Percentiles rank a stretch among this genome's conserved stretches.
Conservation (phyloP, 2,797 vertebrate genomes). For the Gastrophryne carolinensis region DNA sequence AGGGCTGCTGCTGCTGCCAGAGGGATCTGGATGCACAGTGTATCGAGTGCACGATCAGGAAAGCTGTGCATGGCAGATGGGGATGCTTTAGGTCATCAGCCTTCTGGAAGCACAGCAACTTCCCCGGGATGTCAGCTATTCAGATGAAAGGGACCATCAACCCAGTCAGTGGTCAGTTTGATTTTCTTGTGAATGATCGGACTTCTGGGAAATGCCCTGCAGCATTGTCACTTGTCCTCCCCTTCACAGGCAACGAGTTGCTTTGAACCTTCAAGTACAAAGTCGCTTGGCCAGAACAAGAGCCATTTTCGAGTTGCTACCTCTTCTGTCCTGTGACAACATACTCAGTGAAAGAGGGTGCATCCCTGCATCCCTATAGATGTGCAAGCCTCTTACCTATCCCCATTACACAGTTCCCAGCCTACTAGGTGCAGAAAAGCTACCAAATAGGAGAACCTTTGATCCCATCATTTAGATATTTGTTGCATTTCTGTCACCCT, state of each 20-base stretch:
- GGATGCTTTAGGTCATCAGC: slow-evolving; percentile 39
- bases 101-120: slow-evolving; percentile 44
- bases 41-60: slow-evolving; percentile 14
- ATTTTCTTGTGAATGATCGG: slow-evolving; percentile 30
- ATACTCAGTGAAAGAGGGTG: neutral
- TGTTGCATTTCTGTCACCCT: no score
- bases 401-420: neutral
- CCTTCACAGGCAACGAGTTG: slow-evolving; percentile 32
- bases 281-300: slow-evolving; percentile 16
- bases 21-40: slow-evolving; percentile 25
- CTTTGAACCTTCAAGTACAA: slow-evolving; percentile 23
- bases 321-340: neutral
- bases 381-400: neutral
- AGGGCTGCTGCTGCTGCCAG: slow-evolving; percentile 24
- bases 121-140: slow-evolving; percentile 23
- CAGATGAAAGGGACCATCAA: neutral
- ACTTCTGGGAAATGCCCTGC: slow-evolving; percentile 35
- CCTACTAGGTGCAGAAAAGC: no score
- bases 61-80: slow-evolving; percentile 44
- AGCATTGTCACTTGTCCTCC: slow-evolving; percentile 47
- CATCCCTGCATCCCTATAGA: neutral
- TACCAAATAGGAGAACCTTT: no score
- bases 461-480: no score
- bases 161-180: slow-evolving; percentile 33
- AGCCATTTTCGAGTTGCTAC: slow-evolving; percentile 16